Evolutionary conservation across 2,797 vertebrate species (phyloP).

Genomic region (Poecilia velifera): DNA sequence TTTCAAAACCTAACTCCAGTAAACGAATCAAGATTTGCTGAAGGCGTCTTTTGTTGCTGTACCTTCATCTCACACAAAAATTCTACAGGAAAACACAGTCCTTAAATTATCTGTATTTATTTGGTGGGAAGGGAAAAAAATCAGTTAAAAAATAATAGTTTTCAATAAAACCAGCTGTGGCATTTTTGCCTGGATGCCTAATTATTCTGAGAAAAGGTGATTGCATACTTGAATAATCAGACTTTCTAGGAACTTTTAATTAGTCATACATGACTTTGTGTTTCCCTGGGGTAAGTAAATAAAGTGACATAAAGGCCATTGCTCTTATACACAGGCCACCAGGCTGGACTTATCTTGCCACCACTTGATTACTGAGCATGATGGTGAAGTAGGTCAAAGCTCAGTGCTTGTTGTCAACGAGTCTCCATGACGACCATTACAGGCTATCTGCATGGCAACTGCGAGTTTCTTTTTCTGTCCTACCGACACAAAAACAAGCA

Average conservation of each 20-base stretch:
- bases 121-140: neutral
- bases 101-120: neutral
- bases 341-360: neutral
- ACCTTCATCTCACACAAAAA: neutral
- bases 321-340: neutral
- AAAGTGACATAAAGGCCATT: neutral
- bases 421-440: too few species aligned
- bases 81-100: too few species aligned
- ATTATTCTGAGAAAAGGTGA: neutral
- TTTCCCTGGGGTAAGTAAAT: neutral
- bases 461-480: neutral
- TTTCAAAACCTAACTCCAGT: neutral
- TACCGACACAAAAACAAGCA: neutral
- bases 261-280: neutral
- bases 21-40: neutral
- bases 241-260: neutral
- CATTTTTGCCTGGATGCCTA: neutral
- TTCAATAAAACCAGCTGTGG: neutral
- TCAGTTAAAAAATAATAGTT: neutral
- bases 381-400: neutral
- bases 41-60: neutral
- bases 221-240: neutral
- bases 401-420: neutral
- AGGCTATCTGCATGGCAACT: neutral
- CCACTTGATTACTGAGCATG: neutral